Percentiles rank a stretch among this genome's conserved stretches.
These are phyloP conservation scores for Drosophila demipolita DNA, from an alignment of 2,888 invertebrate species.

Conservation along the genomic window DNA sequence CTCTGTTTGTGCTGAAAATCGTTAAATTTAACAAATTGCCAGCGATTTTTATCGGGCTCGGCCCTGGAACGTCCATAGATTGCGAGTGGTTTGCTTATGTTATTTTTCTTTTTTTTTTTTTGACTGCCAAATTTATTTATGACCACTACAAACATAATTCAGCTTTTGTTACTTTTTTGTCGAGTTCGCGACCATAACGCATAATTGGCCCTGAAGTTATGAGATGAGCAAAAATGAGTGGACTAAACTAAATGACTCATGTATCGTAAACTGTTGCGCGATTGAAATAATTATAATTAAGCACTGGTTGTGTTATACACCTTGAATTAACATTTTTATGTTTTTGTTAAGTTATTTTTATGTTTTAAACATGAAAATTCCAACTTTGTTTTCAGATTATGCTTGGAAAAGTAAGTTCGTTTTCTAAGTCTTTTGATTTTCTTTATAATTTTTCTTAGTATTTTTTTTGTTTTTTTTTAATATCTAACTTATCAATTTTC, in stretches of 20 bases:
- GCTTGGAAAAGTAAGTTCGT: conserved; percentile 15
- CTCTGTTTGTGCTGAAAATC: conserved; percentile 62
- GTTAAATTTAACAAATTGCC: conserved; percentile 82
- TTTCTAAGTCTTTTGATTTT: conserved; percentile 38
- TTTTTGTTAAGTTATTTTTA: neutral
- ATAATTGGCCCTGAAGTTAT: conserved; percentile 69
- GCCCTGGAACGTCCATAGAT: conserved; percentile 72
- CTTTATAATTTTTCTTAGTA: neutral
- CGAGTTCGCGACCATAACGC: conserved; percentile 55
- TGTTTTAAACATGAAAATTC: neutral
- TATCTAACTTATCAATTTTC: neutral
- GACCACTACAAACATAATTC: conserved; percentile 68
- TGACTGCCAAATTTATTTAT: conserved; percentile 72
- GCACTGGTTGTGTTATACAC: conserved; percentile 5
- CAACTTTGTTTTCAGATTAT: neutral
- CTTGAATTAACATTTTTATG: conserved; percentile 3
- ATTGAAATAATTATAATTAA: conserved; percentile 52
- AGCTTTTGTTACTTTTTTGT: conserved; percentile 50
- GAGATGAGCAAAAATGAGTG: conserved; percentile 33
- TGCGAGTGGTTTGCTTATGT: conserved; percentile 37
- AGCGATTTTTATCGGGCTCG: conserved; percentile 77
- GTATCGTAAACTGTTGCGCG: conserved; percentile 35
- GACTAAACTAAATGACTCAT: conserved; percentile 52
- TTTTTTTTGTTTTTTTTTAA: neutral
- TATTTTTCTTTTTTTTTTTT: conserved; percentile 31